phyloP scores from a whole-genome alignment of 2,113 vertebrate genomes.

The Porphyrio hochstetteri region DNA sequence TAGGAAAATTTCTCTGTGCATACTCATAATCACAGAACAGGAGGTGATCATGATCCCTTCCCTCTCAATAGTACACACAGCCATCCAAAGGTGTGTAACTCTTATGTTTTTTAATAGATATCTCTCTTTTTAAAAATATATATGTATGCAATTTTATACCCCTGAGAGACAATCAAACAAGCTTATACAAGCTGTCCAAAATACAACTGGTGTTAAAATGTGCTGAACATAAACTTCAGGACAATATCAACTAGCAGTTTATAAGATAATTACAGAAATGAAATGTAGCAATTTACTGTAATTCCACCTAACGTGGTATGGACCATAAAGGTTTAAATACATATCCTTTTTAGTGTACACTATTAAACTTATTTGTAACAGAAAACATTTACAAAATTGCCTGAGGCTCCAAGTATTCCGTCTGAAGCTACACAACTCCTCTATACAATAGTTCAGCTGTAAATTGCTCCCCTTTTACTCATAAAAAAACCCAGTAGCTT shows the following conservation, averaged over 20 bases:
- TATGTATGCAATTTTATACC: background rate
- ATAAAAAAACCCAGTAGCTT: conserved; percentile 43
- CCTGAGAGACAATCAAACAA: background rate
- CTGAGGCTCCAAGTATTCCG: conserved; percentile 3
- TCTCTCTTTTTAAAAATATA: background rate
- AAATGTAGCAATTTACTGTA: conserved; percentile 46
- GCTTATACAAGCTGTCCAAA: conserved; percentile 28
- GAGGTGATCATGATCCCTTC: conserved; percentile 29
- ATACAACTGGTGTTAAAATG: background rate
- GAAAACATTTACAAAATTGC: conserved; percentile 26
- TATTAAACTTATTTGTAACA: conserved; percentile 37
- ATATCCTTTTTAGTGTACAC: conserved; percentile 5
- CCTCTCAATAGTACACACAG: background rate
- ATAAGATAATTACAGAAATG: conserved; percentile 52
- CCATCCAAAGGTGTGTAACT: conserved; percentile 34
- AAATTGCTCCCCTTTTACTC: conserved; percentile 49
- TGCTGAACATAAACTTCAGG: conserved; percentile 39
- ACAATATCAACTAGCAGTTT: conserved; percentile 27
- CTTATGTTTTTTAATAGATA: background rate
- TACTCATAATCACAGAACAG: conserved; percentile 5
- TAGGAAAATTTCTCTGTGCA: conserved; percentile 37
- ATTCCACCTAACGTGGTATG: conserved; percentile 12
- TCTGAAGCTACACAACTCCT: background rate
- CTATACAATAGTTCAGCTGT: background rate
- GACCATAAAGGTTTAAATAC: conserved; percentile 62